Evolutionary conservation across 2,888 invertebrate species (phyloP).

Genomic region (Unio pictorum): DNA sequence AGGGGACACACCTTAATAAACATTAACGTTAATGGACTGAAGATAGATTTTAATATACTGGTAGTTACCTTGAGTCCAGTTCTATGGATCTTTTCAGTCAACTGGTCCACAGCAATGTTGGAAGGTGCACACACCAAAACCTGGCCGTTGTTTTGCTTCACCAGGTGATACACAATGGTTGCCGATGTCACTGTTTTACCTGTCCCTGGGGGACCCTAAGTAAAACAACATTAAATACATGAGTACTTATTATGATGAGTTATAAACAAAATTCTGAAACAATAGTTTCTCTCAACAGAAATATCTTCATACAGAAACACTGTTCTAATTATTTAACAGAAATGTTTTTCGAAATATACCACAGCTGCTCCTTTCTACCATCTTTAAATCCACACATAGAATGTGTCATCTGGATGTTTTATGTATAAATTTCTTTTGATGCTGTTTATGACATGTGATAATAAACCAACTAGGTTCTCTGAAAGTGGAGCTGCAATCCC

Average conservation of each 20-base stretch:
- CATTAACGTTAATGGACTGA: too few relatives aligned
- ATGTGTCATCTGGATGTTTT: too few relatives aligned
- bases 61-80: conserved; percentile 87
- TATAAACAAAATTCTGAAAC: neutral
- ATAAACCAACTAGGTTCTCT: too few relatives aligned
- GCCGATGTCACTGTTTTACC: conserved; percentile 99
- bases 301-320: neutral
- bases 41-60: neutral
- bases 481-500: too few relatives aligned
- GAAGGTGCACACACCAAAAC: conserved; percentile 99
- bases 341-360: neutral
- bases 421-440: too few relatives aligned
- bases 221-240: neutral
- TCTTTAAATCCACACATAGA: too few relatives aligned
- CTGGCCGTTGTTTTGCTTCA: conserved; percentile 90
- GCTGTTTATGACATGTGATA: too few relatives aligned
- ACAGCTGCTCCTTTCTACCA: too few relatives aligned
- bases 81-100: conserved; percentile 98
- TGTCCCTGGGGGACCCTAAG: conserved; percentile 88
- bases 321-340: neutral
- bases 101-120: conserved; percentile 98
- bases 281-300: neutral
- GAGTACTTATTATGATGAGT: neutral
- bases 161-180: conserved; percentile 98
- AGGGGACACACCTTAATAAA: too few relatives aligned